Evolutionary conservation across 2,797 vertebrate species (phyloP).

Genomic region (Paramormyrops hopkinsi): DNA sequence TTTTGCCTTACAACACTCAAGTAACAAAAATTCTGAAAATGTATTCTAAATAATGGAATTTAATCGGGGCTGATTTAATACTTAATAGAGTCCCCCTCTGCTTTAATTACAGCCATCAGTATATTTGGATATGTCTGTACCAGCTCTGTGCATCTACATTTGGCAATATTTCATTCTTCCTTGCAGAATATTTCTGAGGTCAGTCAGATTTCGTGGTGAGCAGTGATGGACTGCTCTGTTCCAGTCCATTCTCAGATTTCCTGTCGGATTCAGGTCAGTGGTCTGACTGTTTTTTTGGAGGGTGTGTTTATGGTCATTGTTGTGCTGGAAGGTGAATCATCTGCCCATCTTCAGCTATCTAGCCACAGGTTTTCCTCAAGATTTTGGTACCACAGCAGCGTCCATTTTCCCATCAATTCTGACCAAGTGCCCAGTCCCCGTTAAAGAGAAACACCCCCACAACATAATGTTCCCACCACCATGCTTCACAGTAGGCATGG

Average conservation of each 20-base stretch:
- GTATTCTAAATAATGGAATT: not conserved
- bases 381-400: not conserved
- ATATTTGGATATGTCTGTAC: not conserved
- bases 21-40: not conserved
- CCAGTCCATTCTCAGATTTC: not conserved
- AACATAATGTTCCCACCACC: not conserved
- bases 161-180: not conserved
- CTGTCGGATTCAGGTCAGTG: not conserved
- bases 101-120: not conserved
- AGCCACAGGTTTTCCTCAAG: not conserved
- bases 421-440: not conserved
- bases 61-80: not conserved
- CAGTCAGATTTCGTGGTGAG: not conserved
- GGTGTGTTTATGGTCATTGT: not conserved
- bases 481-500: not conserved
- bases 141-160: not conserved
- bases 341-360: not conserved
- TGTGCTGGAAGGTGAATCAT: not conserved
- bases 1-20: not conserved
- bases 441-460: not conserved
- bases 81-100: not conserved
- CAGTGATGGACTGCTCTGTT: not conserved
- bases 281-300: not conserved
- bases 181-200: not conserved
- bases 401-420: not conserved